Evolutionary conservation across 2,113 vertebrate species (phyloP), one percentile per base, ranked within the genome.

Genomic region (Uria lomvia): DNA sequence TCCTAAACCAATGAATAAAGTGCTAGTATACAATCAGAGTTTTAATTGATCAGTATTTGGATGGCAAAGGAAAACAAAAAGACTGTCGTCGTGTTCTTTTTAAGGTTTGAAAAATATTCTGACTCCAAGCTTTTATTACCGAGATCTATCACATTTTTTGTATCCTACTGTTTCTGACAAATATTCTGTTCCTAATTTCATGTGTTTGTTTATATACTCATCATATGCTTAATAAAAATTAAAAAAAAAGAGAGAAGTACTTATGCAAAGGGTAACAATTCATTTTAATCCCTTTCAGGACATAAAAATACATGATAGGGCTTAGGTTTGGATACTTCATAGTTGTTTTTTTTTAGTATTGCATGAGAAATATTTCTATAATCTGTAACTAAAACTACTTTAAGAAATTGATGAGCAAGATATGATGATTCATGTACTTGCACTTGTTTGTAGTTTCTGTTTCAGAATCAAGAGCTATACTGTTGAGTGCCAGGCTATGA

Each of bases 1-100:
- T 97, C 90, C 96, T 96, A 96, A 98, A 97, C 96, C 97, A 97
- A 96, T 90, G 92, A 97, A 97, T 84, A 97, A 97, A 95, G 76
- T 89, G 90, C 96, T 98, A 97, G 95, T 98, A 95, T 90, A 95
- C 93, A 97, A 97, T 98, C 94, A 94, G 94, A 76, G 55, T 82
- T 96, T 96, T 96, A 95, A 98, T 97, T 97, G 90, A 83, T 94
- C 43, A 58, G 92, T 93, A 94, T 96, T 92, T 80, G 23, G 36
- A 45, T 96, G 95, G 90, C 96, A 90, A 97, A 74, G 47, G 80
- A 96, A 93, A 93, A 86, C 87, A 88, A 93, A 95, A 95, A 97
- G 77, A 8, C 67, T 85, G 24, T 65, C 95, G 97, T 97, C 88
- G 94, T 98, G 95, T 97, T 98, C 98, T 98, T 97, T 97, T 98